phyloP scores from a whole-genome alignment of 2,797 vertebrate genomes.

The Nyctibius grandis region DNA sequence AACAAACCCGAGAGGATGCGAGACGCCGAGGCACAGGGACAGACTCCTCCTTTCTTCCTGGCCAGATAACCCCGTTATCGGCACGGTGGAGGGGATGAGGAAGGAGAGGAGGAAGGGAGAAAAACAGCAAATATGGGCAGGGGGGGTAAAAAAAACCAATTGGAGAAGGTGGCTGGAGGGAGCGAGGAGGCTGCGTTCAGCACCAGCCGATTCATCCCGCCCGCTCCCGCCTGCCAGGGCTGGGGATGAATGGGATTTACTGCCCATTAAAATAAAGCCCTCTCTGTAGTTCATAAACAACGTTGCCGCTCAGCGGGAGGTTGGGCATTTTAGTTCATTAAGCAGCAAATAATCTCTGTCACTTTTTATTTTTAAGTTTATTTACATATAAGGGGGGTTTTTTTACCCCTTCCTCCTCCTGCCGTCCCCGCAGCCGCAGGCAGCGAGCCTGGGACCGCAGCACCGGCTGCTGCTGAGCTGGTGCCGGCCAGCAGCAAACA shows the following conservation, averaged over 20 bases:
- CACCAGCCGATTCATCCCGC: neutral
- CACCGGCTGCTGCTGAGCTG: too few relatives aligned
- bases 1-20: slow-evolving; percentile 30
- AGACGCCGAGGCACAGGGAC: neutral
- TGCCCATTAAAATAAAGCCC: slow-evolving; percentile 53
- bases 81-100: neutral
- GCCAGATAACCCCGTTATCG: neutral
- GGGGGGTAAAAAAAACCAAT: neutral
- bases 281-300: slow-evolving; percentile 51
- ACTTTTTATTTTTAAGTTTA: slow-evolving; percentile 34
- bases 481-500: neutral
- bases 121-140: neutral
- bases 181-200: neutral
- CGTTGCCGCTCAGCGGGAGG: neutral
- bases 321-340: slow-evolving; percentile 48
- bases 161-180: neutral
- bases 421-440: neutral
- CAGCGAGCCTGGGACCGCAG: too few relatives aligned
- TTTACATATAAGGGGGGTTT: neutral
- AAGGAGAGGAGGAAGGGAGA: neutral
- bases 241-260: slow-evolving; percentile 54
- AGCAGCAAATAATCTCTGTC: slow-evolving; percentile 37
- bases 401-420: neutral
- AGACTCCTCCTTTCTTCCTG: slow-evolving; percentile 14
- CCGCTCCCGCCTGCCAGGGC: neutral